Conservation (phyloP, 2,113 vertebrate species). For the Sminthopsis crassicaudata region DNA sequence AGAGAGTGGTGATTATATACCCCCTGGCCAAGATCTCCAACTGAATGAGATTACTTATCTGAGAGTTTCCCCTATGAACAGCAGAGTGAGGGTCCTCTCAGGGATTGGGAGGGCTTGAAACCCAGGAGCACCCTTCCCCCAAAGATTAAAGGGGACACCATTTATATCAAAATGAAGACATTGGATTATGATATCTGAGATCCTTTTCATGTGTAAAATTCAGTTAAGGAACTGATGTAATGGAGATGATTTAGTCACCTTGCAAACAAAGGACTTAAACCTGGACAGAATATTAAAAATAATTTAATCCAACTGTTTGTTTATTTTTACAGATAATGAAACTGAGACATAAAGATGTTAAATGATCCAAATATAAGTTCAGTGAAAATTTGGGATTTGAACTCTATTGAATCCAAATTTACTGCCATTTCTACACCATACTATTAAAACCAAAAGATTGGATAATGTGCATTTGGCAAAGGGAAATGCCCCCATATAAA, state of each 20-base stretch:
- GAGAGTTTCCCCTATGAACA: too few relatives aligned
- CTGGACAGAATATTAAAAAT: neutral
- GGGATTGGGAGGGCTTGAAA: too few relatives aligned
- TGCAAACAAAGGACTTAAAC: neutral
- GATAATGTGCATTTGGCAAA: neutral
- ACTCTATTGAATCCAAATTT: neutral
- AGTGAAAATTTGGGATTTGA: neutral
- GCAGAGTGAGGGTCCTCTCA: too few relatives aligned
- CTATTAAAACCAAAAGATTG: neutral
- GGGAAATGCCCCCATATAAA: neutral
- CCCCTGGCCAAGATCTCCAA: too few relatives aligned
- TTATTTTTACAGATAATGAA: neutral
- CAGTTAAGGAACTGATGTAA: neutral
- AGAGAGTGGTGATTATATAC: too few relatives aligned
- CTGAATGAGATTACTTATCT: too few relatives aligned
- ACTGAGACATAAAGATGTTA: neutral
- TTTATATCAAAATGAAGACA: neutral
- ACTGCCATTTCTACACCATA: neutral
- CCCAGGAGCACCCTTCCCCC: too few relatives aligned
- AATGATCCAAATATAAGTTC: neutral
- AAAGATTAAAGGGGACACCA: too few relatives aligned
- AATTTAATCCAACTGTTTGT: neutral
- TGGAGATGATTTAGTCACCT: neutral
- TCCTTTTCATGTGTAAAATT: neutral
- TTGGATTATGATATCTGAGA: neutral